Conservation (phyloP, 2,888 invertebrate genomes). For the Stenotaenia linearis region DNA sequence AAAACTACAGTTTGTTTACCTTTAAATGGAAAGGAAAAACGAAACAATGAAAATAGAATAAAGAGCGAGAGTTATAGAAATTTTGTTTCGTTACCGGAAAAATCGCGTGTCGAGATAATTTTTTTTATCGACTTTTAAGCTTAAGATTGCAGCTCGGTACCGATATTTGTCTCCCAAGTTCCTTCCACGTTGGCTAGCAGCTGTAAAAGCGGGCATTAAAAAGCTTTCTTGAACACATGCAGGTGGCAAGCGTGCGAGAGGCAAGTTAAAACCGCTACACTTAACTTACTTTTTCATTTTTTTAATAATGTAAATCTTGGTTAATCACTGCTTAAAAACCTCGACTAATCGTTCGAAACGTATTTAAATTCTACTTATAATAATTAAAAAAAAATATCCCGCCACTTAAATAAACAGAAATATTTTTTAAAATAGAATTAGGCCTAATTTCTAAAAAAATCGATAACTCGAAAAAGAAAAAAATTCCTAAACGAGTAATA, state of each 20-base stretch:
- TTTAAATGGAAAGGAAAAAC: too few species aligned
- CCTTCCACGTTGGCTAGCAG: background rate
- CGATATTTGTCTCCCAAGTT: background rate
- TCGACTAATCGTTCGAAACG: background rate
- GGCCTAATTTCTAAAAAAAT: background rate
- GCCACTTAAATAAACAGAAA: background rate
- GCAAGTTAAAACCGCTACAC: background rate
- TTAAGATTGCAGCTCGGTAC: background rate
- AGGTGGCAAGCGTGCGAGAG: background rate
- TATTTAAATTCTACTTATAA: too few species aligned
- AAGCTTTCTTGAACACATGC: background rate
- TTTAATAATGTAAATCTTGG: background rate
- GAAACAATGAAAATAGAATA: too few species aligned
- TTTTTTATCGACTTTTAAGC: background rate
- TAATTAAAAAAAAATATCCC: background rate
- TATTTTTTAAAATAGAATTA: background rate
- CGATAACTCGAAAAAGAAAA: background rate
- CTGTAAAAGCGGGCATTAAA: background rate
- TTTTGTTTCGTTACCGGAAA: background rate
- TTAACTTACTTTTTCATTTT: background rate
- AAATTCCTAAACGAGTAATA: background rate
- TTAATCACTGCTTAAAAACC: background rate
- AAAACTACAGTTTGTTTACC: too few species aligned
- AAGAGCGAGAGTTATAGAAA: background rate
- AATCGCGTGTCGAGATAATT: background rate